Conservation (phyloP, 1,140 invertebrate species). For the Lepidurus arcticus region DNA sequence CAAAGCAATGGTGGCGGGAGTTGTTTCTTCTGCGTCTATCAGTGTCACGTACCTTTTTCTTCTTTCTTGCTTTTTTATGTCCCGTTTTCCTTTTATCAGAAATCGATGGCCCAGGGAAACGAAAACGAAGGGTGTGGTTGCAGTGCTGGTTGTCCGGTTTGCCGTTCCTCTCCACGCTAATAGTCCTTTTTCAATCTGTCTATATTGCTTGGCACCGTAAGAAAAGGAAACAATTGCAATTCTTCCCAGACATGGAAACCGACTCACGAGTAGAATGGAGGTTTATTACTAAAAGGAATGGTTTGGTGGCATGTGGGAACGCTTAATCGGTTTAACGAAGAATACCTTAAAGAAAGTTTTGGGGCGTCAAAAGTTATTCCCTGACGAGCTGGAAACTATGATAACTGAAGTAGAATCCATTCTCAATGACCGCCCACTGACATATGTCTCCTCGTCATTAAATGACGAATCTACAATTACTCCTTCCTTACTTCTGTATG, state of each 20-base stretch:
- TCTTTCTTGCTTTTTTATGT: neutral
- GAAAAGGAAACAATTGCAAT: neutral
- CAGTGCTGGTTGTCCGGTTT: constrained; percentile 10
- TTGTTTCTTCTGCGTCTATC: constrained; percentile 19
- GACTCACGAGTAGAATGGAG: constrained; percentile 36
- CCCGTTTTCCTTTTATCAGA: neutral
- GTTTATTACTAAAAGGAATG: constrained; percentile 39
- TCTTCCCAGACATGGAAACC: neutral
- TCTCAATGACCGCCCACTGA: neutral
- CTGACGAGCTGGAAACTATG: constrained; percentile 23
- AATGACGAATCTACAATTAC: neutral
- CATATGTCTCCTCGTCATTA: neutral
- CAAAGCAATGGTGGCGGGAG: constrained; percentile 17
- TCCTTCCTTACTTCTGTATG: constrained; percentile 13
- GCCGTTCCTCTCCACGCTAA: neutral
- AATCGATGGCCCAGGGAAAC: constrained; percentile 18
- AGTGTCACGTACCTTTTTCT: constrained; percentile 14
- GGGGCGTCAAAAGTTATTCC: constrained; percentile 24
- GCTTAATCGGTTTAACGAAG: constrained; percentile 39
- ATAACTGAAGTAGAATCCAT: constrained; percentile 26
- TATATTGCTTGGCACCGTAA: neutral
- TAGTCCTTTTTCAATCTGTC: neutral
- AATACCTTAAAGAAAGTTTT: constrained; percentile 32
- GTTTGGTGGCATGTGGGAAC: constrained; percentile 34
- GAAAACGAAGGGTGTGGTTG: constrained; percentile 14